A percentile compares a stretch with the other conserved stretches of the same genome.
phyloP scores from a whole-genome alignment of 2,888 invertebrate genomes.

The Meganola albula region DNA sequence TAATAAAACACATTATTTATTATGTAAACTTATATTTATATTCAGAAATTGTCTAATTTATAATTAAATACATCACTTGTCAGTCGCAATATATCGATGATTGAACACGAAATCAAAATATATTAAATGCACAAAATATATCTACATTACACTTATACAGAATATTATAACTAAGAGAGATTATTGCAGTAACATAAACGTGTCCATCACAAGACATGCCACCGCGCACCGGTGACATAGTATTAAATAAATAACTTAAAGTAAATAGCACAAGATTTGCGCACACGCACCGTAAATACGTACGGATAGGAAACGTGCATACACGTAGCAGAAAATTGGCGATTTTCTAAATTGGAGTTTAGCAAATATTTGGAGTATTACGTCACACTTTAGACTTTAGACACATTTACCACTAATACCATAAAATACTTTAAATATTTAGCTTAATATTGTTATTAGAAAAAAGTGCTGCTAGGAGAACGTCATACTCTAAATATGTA shows the following conservation, averaged over 20 bases:
- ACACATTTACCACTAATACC: too few relatives aligned
- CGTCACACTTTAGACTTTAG: too few relatives aligned
- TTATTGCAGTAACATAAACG: slow-evolving; percentile 30
- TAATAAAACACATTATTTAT: slow-evolving; percentile 6
- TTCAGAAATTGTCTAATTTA: slow-evolving; percentile 36
- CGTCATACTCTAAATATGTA: too few relatives aligned
- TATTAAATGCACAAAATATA: slow-evolving; percentile 46
- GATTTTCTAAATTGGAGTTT: too few relatives aligned
- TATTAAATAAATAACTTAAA: slow-evolving; percentile 32
- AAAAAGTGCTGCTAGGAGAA: too few relatives aligned
- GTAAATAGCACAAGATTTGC: slow-evolving; percentile 13
- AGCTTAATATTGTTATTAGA: too few relatives aligned
- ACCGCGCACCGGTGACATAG: too few relatives aligned
- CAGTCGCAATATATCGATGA: slow-evolving; percentile 41
- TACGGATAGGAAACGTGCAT: too few relatives aligned
- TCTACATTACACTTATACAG: slow-evolving; percentile 34
- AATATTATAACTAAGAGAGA: slow-evolving; percentile 37
- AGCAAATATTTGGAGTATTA: too few relatives aligned
- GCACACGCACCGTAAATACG: too few relatives aligned
- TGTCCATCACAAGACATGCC: slow-evolving; percentile 18
- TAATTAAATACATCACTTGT: slow-evolving; percentile 38
- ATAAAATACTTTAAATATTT: slow-evolving; percentile 17
- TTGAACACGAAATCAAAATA: slow-evolving; percentile 34
- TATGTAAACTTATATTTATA: slow-evolving; percentile 30
- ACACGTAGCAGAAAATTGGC: too few relatives aligned